phyloP scores from a whole-genome alignment of 2,888 invertebrate genomes.

The Meghimatium bilineatum region DNA sequence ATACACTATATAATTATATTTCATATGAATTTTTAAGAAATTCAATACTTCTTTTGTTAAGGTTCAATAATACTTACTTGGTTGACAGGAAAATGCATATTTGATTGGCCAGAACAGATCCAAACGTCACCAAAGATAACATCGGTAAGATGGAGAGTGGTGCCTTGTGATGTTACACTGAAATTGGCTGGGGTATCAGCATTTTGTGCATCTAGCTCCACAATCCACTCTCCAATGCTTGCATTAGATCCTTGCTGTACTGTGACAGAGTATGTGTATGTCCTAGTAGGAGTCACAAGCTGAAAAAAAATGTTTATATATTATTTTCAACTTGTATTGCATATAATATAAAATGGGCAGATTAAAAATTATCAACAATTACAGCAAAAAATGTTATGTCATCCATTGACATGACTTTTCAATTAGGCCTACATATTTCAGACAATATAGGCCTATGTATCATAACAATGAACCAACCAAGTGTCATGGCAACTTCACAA shows the following conservation, averaged over 20 bases:
- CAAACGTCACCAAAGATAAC: slow-evolving; percentile 76
- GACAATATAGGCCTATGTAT: too few species aligned
- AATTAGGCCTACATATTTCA: background rate
- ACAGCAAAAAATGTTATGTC: background rate
- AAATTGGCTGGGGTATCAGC: slow-evolving; percentile 59
- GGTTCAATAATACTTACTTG: slow-evolving; percentile 57
- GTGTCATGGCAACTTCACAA: too few species aligned
- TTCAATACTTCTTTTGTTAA: too few species aligned
- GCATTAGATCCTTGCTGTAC: slow-evolving; percentile 14
- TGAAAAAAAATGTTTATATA: background rate
- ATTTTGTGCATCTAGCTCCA: slow-evolving; percentile 52
- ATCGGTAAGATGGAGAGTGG: slow-evolving; percentile 59
- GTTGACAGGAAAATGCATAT: slow-evolving; percentile 70
- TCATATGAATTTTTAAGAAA: too few species aligned
- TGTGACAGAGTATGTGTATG: background rate
- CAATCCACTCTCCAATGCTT: slow-evolving; percentile 57
- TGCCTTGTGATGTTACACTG: slow-evolving; percentile 56
- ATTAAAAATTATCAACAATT: too few species aligned
- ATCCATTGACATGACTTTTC: background rate
- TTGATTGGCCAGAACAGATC: slow-evolving; percentile 75
- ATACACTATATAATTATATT: too few species aligned
- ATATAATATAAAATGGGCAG: background rate
- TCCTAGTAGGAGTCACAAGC: background rate
- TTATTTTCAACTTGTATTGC: background rate
- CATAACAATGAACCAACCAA: too few species aligned